These are phyloP conservation scores for Ctenoplectra terminalis DNA, from an alignment of 1,140 invertebrate genomes.

Conservation along the genomic window DNA sequence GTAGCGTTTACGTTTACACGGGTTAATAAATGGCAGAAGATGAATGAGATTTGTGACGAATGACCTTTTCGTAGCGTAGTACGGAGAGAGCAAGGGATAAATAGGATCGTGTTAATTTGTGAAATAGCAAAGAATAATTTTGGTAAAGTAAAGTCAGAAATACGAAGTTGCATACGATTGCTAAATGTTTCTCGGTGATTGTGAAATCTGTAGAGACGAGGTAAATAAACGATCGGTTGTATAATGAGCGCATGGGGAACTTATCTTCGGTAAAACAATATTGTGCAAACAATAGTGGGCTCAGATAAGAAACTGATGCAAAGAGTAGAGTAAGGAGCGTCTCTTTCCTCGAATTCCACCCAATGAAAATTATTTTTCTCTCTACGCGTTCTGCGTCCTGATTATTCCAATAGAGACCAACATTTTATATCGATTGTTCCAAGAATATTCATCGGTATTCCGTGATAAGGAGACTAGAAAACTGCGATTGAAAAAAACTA, in stretches of 20 bases:
- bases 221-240: conserved; percentile 57
- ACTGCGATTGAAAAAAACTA: conserved; percentile 28
- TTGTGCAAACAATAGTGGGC: conserved; percentile 68
- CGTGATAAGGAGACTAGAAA: not conserved
- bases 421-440: too few relatives aligned
- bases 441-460: not conserved
- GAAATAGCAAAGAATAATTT: too few relatives aligned
- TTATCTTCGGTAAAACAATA: conserved; percentile 73
- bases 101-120: too few relatives aligned
- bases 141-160: not conserved
- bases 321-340: conserved; percentile 23
- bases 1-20: not conserved
- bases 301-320: conserved; percentile 63
- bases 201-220: conserved; percentile 55
- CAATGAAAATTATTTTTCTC: conserved; percentile 28
- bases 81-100: too few relatives aligned
- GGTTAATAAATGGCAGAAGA: too few relatives aligned
- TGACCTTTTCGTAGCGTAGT: too few relatives aligned
- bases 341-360: conserved; percentile 15
- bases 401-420: not conserved
- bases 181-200: conserved; percentile 21
- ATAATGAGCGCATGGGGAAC: conserved; percentile 55
- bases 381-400: not conserved
- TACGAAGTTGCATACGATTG: not conserved
- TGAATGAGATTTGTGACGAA: too few relatives aligned